Conservation (phyloP, 2,888 invertebrate genomes). For the Mesorhabditis belari region DNA sequence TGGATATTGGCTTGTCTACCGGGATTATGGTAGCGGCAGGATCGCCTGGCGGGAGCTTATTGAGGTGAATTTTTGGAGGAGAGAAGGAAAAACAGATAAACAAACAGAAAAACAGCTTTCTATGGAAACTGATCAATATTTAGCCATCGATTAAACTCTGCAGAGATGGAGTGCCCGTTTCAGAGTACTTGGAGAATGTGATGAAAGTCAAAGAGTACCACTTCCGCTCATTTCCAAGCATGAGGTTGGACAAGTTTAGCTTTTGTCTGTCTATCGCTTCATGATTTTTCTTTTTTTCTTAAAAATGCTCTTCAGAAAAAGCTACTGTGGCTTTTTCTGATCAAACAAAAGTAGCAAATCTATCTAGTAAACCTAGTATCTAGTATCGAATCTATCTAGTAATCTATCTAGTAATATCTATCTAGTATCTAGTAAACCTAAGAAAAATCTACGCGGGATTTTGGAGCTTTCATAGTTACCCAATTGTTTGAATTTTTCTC, state of each 20-base stretch:
- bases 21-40: constrained; percentile 46
- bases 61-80: background rate
- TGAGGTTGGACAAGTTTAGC: constrained; percentile 35
- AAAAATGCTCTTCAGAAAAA: no score
- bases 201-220: constrained; percentile 50
- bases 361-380: background rate
- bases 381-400: background rate
- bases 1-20: constrained; percentile 48
- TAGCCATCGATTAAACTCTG: constrained; percentile 39
- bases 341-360: no score
- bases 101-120: background rate
- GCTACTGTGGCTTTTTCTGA: no score
- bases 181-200: constrained; percentile 40
- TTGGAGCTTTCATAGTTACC: no score
- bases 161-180: constrained; percentile 41
- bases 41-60: constrained; percentile 31
- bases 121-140: background rate
- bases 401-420: background rate
- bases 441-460: no score
- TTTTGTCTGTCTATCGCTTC: no score
- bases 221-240: constrained; percentile 42
- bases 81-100: background rate
- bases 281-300: no score
- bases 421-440: no score
- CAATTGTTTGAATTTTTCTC: no score